Evolutionary conservation across 1,140 invertebrate genomes (phyloP).

Genomic region (Holotrichia oblita): DNA sequence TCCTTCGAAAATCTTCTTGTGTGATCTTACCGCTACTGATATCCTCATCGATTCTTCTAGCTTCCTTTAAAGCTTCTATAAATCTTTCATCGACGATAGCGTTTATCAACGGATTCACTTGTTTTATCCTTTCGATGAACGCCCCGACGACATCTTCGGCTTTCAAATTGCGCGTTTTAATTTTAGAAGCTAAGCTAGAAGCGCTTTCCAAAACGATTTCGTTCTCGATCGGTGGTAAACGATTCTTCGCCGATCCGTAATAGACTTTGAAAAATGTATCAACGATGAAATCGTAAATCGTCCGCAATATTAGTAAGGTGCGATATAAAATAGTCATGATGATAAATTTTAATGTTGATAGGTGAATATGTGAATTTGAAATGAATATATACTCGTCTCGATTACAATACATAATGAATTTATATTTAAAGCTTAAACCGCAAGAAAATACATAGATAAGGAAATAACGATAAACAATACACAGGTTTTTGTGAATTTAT

Average conservation of each 20-base stretch:
- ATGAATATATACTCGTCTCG: too few relatives aligned
- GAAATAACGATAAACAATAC: neutral
- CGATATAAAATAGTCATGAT: neutral
- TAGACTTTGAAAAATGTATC: slow-evolving; percentile 62
- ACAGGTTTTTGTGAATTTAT: neutral
- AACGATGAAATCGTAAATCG: neutral
- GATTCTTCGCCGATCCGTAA: slow-evolving; percentile 65
- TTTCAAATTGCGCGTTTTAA: slow-evolving; percentile 70
- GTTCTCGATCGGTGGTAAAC: slow-evolving; percentile 67
- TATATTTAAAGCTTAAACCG: neutral
- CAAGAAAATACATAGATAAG: slow-evolving; percentile 1
- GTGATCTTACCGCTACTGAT: slow-evolving; percentile 66
- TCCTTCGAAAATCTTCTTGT: slow-evolving; percentile 68
- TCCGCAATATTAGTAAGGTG: neutral
- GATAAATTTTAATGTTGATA: too few relatives aligned
- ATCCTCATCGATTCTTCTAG: slow-evolving; percentile 74
- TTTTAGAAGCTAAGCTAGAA: slow-evolving; percentile 69
- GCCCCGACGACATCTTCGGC: slow-evolving; percentile 77
- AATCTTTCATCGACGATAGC: slow-evolving; percentile 83
- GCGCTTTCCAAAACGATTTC: slow-evolving; percentile 73
- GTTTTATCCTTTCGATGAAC: slow-evolving; percentile 80
- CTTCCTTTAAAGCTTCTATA: slow-evolving; percentile 79
- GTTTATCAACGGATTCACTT: slow-evolving; percentile 82
- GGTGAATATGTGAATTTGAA: too few relatives aligned
- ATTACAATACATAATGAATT: too few relatives aligned